Base-by-base conservation (phyloP, 1,140 invertebrate species). In the Bombus impatiens region DNA sequence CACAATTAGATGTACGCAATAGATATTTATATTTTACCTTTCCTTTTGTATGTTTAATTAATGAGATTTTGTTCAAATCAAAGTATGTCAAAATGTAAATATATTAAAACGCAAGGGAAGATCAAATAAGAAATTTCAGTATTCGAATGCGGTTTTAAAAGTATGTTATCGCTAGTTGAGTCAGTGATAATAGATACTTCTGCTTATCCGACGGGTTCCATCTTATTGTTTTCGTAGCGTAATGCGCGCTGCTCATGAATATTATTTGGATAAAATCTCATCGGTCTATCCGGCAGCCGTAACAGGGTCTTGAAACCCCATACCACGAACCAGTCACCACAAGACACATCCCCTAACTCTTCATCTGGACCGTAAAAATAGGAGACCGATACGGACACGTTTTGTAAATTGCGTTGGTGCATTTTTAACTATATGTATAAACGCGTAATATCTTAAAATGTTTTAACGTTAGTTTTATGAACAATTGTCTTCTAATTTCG, bases 261-360 rank as follows among this genome's bases (percentile, higher is more conserved):
- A 93, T 82, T 90, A 93, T 94, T 93, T 92, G 92, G 91, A 94
- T 94, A 94, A 91, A 93, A 94, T 93, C 92, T 94, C 92, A 91
- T 94, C 89, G 87, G 90, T 90, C 77, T 88, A 90, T 72, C 79
- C 62, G 71, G 10, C 68, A 6, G 32, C n/a, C 42, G 40, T 40
- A 53, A 68, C 67, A 44, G 80, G 86, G 86, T 71, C 76, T 84
- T 53, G 28, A 82, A 88, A 68, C 80, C 85, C 75, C 59, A 80
- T 40, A 42, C 62, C 42, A 65, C 18, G 53, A 40, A 70, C 72
- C 83, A 86, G 75, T 18, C 42, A 44, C 67, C 77, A 68, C 47
- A 53, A 53, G 18, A 6, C 47, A 22, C 44, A 37, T 53, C 57
- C 53, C 59, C 35, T 76, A 44, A 25, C 65, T 78, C 53, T 70